Conservation (phyloP, 2,797 vertebrate species). For the Pempheris klunzingeri region DNA sequence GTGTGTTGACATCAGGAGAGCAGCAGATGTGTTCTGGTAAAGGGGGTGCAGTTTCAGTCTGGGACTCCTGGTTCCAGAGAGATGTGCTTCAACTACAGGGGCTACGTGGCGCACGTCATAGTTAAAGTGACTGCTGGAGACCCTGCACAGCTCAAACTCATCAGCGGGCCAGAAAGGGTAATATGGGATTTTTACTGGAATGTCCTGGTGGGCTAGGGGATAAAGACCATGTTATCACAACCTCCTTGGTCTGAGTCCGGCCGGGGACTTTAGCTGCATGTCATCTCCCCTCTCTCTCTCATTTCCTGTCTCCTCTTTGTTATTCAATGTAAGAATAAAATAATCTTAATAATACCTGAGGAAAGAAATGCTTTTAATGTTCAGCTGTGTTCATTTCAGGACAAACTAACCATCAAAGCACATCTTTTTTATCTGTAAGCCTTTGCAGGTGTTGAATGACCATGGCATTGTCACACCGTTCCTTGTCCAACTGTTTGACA, state of each 20-base stretch:
- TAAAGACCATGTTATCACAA: not conserved
- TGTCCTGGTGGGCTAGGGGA: rapidly evolving
- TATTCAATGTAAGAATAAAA: not conserved
- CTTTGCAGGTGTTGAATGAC: slow-evolving; percentile 89
- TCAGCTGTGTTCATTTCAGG: too few relatives aligned
- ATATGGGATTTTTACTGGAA: not conserved
- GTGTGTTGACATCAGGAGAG: slow-evolving; percentile 82
- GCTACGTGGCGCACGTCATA: slow-evolving; percentile 82
- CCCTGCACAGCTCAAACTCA: slow-evolving; percentile 85
- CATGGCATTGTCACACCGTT: slow-evolving; percentile 85
- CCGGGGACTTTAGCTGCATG: too few relatives aligned
- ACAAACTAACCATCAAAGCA: not conserved
- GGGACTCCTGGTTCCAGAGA: slow-evolving; percentile 87
- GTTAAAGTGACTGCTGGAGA: slow-evolving; percentile 88
- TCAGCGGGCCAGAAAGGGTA: slow-evolving; percentile 87
- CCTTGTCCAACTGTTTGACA: slow-evolving; percentile 89
- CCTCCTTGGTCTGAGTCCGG: not conserved
- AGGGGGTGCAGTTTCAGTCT: slow-evolving; percentile 85
- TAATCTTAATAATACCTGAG: not conserved
- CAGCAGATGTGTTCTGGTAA: slow-evolving; percentile 81
- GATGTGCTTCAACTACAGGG: slow-evolving; percentile 89
- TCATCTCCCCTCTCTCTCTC: not conserved
- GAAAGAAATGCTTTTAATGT: not conserved
- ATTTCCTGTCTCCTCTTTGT: not conserved
- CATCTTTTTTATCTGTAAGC: slow-evolving; percentile 75